phyloP scores from a whole-genome alignment of 2,113 vertebrate species.

The Isurus oxyrinchus region DNA sequence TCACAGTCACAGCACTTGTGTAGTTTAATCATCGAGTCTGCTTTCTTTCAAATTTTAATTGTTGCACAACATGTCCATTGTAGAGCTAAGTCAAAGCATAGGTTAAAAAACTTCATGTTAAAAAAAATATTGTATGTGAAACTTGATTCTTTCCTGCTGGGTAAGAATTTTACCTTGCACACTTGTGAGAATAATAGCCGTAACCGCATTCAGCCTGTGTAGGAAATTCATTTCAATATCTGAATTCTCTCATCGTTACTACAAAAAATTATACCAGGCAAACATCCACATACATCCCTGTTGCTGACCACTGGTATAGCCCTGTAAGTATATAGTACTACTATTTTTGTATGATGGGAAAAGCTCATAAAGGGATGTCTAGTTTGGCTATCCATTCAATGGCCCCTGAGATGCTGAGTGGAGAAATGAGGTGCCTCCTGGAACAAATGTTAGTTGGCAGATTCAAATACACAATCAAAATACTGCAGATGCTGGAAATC shows the following conservation, averaged over 20 bases:
- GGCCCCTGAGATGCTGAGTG: no score
- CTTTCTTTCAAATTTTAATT: not conserved
- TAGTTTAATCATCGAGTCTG: not conserved
- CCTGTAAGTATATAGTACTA: not conserved
- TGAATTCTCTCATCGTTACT: not conserved
- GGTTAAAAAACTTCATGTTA: not conserved
- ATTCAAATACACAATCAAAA: no score
- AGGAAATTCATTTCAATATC: not conserved
- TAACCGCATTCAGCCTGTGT: not conserved
- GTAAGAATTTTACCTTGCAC: not conserved
- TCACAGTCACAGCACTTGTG: not conserved
- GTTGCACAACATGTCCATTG: not conserved
- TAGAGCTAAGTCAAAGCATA: not conserved
- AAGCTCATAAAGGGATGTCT: no score
- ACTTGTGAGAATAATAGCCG: not conserved
- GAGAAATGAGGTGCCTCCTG: no score
- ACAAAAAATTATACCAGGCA: not conserved
- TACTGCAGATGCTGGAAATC: no score
- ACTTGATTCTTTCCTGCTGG: not conserved
- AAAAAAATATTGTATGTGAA: not conserved
- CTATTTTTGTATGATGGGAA: no score
- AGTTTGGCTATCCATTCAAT: no score
- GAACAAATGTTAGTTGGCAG: no score
- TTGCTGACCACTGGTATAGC: not conserved
- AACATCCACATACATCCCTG: not conserved